These are phyloP conservation scores for Cichladusa arquata DNA, from an alignment of 2,113 vertebrate genomes.

Conservation along the genomic window DNA sequence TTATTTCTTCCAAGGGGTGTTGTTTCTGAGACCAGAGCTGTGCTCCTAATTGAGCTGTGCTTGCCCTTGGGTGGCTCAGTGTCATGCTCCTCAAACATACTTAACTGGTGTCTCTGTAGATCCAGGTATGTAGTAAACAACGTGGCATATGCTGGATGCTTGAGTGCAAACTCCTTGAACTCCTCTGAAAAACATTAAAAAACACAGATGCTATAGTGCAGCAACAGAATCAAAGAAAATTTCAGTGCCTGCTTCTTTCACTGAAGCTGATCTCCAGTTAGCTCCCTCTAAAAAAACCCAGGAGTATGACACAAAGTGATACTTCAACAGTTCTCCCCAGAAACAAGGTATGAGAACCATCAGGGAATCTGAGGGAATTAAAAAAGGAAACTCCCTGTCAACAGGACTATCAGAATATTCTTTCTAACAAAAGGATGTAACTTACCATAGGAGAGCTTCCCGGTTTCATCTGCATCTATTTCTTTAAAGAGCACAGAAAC, in stretches of 20 bases:
- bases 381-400: background rate
- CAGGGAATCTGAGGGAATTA: background rate
- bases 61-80: background rate
- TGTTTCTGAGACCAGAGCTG: background rate
- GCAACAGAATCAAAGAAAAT: background rate
- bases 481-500: slow-evolving; percentile 88
- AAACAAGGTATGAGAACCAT: background rate
- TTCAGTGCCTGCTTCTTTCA: background rate
- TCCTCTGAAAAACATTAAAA: slow-evolving; percentile 76
- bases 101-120: slow-evolving; percentile 85
- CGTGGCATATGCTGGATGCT: slow-evolving; percentile 91
- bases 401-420: background rate
- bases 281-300: background rate
- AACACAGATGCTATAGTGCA: background rate
- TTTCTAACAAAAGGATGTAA: background rate
- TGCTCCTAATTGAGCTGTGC: background rate
- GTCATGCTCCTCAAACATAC: slow-evolving; percentile 69
- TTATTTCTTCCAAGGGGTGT: slow-evolving; percentile 47
- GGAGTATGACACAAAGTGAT: background rate
- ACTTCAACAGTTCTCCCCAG: background rate
- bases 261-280: background rate
- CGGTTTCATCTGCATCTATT: slow-evolving; percentile 84
- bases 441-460: slow-evolving; percentile 89
- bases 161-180: slow-evolving; percentile 86
- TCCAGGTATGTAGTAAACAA: slow-evolving; percentile 96